Conservation (phyloP, 1,140 invertebrate species). For the Cryptotermes secundus region DNA sequence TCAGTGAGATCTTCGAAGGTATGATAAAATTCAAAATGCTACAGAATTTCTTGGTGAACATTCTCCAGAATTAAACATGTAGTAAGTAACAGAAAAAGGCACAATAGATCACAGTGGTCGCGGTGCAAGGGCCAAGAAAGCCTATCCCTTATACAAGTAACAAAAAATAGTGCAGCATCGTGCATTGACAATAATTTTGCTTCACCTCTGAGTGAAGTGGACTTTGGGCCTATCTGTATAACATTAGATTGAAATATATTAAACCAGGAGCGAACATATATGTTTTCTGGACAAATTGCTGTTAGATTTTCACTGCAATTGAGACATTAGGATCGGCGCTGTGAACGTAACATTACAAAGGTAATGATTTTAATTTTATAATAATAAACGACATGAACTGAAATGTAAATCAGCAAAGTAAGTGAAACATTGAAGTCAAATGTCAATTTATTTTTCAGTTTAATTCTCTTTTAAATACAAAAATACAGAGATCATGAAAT, state of each 20-base stretch:
- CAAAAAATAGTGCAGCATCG: neutral
- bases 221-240: neutral
- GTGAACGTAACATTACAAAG: neutral
- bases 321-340: neutral
- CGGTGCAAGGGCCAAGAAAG: too few relatives aligned
- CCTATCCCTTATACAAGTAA: too few relatives aligned
- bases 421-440: neutral
- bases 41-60: neutral
- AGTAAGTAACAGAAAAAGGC: neutral
- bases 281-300: neutral
- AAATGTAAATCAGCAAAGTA: neutral
- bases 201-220: neutral
- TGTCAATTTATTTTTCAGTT: too few relatives aligned
- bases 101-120: too few relatives aligned
- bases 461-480: too few relatives aligned
- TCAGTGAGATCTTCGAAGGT: neutral
- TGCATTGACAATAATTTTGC: constrained; percentile 3
- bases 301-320: neutral
- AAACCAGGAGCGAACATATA: neutral
- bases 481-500: too few relatives aligned
- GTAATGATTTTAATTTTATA: neutral
- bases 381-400: neutral
- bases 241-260: neutral
- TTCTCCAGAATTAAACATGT: neutral
- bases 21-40: neutral